These are phyloP conservation scores for Athrips mouffetella DNA, from an alignment of 2,888 invertebrate genomes.

Conservation along the genomic window DNA sequence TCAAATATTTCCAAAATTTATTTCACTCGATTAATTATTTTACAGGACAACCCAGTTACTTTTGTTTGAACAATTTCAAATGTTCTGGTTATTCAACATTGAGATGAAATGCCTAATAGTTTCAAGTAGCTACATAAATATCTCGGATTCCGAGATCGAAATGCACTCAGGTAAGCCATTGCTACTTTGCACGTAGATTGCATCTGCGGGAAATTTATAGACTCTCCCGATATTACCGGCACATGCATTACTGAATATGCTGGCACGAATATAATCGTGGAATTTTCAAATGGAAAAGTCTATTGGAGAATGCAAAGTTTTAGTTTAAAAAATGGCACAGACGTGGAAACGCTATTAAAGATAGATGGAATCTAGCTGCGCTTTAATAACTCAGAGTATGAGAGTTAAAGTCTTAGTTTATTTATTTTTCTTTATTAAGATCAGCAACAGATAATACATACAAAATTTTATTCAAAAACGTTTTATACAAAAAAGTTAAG, in stretches of 20 bases:
- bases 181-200: slow-evolving; percentile 22
- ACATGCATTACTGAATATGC: slow-evolving; percentile 6
- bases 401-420: too few species aligned
- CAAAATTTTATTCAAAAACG: too few species aligned
- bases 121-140: slow-evolving; percentile 11
- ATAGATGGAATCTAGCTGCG: too few species aligned
- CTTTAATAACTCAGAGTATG: too few species aligned
- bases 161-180: slow-evolving; percentile 24
- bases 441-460: too few species aligned
- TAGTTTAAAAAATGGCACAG: background rate
- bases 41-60: too few species aligned
- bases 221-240: slow-evolving; percentile 17
- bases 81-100: background rate
- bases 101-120: slow-evolving; percentile 28
- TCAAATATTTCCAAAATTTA: too few species aligned
- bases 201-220: slow-evolving; percentile 29
- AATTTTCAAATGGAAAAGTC: slow-evolving; percentile 9
- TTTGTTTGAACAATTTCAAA: too few species aligned
- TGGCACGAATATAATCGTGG: slow-evolving; percentile 3
- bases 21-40: too few species aligned
- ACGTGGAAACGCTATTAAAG: too few species aligned
- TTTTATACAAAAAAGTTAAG: too few species aligned
- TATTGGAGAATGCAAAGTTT: background rate
- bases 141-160: slow-evolving; percentile 17
- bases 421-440: too few species aligned